These are phyloP conservation scores for Tinamus major DNA, from an alignment of 2,797 vertebrate genomes.

Conservation along the genomic window DNA sequence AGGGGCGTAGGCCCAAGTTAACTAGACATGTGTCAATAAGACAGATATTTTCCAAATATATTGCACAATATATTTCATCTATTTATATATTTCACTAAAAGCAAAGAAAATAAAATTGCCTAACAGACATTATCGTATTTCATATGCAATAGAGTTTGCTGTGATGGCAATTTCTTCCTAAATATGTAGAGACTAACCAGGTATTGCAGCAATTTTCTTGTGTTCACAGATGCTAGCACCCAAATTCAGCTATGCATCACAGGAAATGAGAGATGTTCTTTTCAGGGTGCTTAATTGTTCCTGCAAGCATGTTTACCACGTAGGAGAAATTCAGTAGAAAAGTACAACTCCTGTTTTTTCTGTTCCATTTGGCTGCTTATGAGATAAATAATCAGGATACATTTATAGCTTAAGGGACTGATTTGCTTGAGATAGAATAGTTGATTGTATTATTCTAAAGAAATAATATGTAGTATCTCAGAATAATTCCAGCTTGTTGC, in stretches of 20 bases:
- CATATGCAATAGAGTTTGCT: neutral
- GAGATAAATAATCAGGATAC: conserved; percentile 69
- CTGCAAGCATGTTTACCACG: conserved; percentile 47
- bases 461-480: conserved; percentile 53
- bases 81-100: neutral
- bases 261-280: conserved; percentile 57
- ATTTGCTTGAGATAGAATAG: conserved; percentile 59
- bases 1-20: neutral
- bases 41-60: neutral
- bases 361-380: conserved; percentile 57
- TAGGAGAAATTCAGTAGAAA: conserved; percentile 59
- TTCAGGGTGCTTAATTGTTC: conserved; percentile 62
- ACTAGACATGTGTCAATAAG: neutral
- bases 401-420: conserved; percentile 65
- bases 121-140: neutral
- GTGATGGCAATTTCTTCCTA: neutral
- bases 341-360: conserved; percentile 35
- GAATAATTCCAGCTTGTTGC: conserved; percentile 60
- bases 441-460: conserved; percentile 69
- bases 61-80: neutral
- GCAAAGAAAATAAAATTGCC: neutral
- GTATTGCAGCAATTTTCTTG: conserved; percentile 26
- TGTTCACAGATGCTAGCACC: conserved; percentile 24
- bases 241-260: conserved; percentile 47
- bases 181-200: conserved; percentile 1